Evolutionary conservation across 2,113 vertebrate genomes (phyloP), one percentile per base, ranked within the genome.

Genomic region (Colinus virginianus): DNA sequence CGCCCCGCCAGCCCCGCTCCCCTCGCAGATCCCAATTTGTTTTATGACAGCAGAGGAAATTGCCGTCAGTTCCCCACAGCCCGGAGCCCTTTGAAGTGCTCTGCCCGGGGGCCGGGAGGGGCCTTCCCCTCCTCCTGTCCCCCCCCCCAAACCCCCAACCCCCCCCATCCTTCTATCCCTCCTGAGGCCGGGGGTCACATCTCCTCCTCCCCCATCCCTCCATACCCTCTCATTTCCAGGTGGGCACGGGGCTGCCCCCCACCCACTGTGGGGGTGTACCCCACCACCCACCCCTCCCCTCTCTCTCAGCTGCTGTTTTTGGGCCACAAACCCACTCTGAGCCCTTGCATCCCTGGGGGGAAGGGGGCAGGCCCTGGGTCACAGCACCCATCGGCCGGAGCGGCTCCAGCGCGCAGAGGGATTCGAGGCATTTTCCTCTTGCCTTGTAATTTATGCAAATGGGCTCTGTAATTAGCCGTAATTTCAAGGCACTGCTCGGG

Each of bases 401-500:
- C 48, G 30, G 90, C 96, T 98, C 95, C 97, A 98, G 97, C 97
- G 91, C 93, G 94, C 90, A 93, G 97, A 98, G 97, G 94, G 96
- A 97, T 97, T 95, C 97, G 97, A 95, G 97, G 95, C 97, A 97
- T 97, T 97, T 98, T 97, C 98, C 96, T 97, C 97, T 97, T 90
- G 93, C 97, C 96, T 97, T 97, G 97, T 97, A 98, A 98, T 98
- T 97, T 97, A 98, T 98, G 97, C 97, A 98, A 98, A 98, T 98
- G 85, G 94, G 97, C 97, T 97, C 95, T 97, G 97, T 98, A 98
- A 99, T 98, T 98, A 98, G 98, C 97, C 93, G 92, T 97, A 98
- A 98, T 98, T 98, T 98, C 97, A 98, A 96, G 96, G 97, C 97
- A 97, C 95, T 70, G 97, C 97, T 97, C 91, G 84, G 97, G 98